These are phyloP conservation scores for Streptopelia turtur DNA, from an alignment of 2,797 vertebrate species.

Conservation along the genomic window DNA sequence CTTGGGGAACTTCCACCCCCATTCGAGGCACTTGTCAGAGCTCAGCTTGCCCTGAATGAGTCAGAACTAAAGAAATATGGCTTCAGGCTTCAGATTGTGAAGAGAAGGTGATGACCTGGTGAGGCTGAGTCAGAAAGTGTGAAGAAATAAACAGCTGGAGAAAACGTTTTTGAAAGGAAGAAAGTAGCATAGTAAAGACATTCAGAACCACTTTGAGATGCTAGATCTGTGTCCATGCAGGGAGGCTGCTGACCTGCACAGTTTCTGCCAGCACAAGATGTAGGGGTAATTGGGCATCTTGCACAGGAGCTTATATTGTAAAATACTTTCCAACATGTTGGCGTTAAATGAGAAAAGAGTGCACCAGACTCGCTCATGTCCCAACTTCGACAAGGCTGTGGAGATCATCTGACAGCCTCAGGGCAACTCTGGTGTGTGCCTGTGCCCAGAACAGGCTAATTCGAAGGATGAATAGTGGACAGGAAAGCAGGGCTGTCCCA, in stretches of 20 bases:
- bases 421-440: background rate
- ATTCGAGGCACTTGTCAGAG: background rate
- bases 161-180: background rate
- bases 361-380: background rate
- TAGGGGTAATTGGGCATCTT: background rate
- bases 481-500: background rate
- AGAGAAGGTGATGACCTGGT: background rate
- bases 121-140: background rate
- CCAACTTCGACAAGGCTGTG: background rate
- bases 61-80: background rate
- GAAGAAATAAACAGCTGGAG: background rate
- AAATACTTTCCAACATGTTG: fast-evolving
- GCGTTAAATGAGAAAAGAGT: background rate
- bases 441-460: background rate
- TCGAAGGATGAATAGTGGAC: background rate
- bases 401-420: background rate
- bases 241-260: background rate
- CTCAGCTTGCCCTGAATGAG: background rate
- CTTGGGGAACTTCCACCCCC: background rate
- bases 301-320: background rate
- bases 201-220: background rate
- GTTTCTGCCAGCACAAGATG: background rate
- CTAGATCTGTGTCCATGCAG: background rate
- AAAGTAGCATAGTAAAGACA: background rate
- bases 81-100: background rate